Conservation (phyloP, 2,888 invertebrate species). For the Elaeidobius kamerunicus region DNA sequence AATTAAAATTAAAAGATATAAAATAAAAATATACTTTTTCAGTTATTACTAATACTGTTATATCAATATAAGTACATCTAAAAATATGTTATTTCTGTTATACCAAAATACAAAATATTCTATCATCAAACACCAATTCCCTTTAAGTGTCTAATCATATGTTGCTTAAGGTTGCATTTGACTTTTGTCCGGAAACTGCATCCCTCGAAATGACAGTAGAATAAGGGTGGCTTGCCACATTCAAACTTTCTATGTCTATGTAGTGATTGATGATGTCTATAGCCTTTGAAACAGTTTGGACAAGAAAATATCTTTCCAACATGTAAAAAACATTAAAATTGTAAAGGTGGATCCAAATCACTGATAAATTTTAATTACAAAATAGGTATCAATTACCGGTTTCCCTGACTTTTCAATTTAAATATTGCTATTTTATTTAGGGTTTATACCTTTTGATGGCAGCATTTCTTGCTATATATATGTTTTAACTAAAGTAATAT, state of each 20-base stretch:
- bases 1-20: too few species aligned
- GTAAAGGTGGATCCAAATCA: neutral
- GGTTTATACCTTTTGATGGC: conserved; percentile 29
- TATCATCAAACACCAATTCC: too few species aligned
- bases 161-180: conserved; percentile 33
- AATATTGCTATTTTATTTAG: too few species aligned
- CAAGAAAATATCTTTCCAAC: conserved; percentile 19
- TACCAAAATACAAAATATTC: too few species aligned
- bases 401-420: conserved; percentile 54
- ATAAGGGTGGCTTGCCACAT: conserved; percentile 35
- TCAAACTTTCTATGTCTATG: conserved; percentile 35
- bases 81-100: too few species aligned
- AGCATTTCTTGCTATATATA: too few species aligned
- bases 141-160: conserved; percentile 27
- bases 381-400: conserved; percentile 50
- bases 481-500: too few species aligned
- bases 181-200: conserved; percentile 34
- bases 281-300: conserved; percentile 29
- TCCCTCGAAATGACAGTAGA: conserved; percentile 32
- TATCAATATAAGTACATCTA: too few species aligned
- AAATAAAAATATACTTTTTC: too few species aligned
- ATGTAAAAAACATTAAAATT: conserved; percentile 18
- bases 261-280: conserved; percentile 34
- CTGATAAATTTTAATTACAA: conserved; percentile 2
- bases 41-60: too few species aligned